Evolutionary conservation across 2,888 invertebrate species (phyloP), one percentile per base, ranked within the genome.

Genomic region (Tinea trinotella): DNA sequence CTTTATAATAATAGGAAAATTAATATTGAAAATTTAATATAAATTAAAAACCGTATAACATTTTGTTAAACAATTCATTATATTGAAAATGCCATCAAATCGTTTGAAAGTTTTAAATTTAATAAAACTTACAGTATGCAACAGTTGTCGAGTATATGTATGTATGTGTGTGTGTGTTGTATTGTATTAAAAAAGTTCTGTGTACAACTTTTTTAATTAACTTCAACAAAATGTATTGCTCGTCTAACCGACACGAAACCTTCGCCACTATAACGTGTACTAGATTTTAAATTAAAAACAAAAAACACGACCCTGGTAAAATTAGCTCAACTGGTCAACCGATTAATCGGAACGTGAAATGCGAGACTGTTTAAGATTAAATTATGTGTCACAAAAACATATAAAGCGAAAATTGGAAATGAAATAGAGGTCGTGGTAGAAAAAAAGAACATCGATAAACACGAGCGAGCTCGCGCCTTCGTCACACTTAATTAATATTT

Each of bases 261-360:
- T 24, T 50, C 24, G 13, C 6, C 46, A 46, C 46, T 46, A 46
- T 19, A 46, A 2, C 19, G 18, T n/a, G n/a, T 18, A 46, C 46
- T 46, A 46, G 46, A 46, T 46, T 46, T 46, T 17, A 46, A 46
- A 46, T 46, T 46, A 13, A 46, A 46, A 19, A 46, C 2, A 12
- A 46, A 46, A 46, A 46, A 46, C 46, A 10, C 46, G 24, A 24
- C 68, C 68, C 72, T 63, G 70, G 76, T 79, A 81, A 83, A 83
- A 79, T 78, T 76, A 78, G 79, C 78, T 69, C 80, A 77, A 70
- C 79, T 75, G 80, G 68, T 82, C 76, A 75, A 81, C 66, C 84
- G 81, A 64, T 74, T 82, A 83, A 84, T 82, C 73, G 76, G 77
- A 81, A 77, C 80, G 74, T 71, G 80, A 80, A 82, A 80, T 74